Conservation (phyloP, 2,113 vertebrate species). For the Entomyzon cyanotis region DNA sequence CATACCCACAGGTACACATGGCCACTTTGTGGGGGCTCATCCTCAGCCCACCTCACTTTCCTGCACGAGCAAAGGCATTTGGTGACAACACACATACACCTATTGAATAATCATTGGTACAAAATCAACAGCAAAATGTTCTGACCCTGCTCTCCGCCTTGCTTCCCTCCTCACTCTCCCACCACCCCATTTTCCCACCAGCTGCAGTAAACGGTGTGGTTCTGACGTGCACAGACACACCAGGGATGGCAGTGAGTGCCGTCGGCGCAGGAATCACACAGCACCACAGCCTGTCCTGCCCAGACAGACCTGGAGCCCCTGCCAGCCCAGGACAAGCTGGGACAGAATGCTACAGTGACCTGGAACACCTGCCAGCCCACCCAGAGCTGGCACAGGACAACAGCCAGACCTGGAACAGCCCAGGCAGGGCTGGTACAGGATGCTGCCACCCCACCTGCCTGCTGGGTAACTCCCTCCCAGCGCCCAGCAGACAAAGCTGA, state of each 20-base stretch:
- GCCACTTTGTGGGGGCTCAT: neutral
- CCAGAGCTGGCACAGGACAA: neutral
- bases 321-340: neutral
- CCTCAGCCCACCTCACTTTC: neutral
- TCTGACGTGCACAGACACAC: accelerated
- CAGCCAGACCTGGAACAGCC: neutral
- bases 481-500: neutral
- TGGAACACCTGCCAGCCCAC: neutral
- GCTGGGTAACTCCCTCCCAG: neutral
- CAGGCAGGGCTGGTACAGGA: neutral
- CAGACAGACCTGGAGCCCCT: accelerated
- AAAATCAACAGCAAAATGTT: neutral
- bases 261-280: neutral
- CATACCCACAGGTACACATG: accelerated
- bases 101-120: accelerated
- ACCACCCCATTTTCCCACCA: neutral
- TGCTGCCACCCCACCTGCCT: neutral
- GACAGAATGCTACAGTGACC: accelerated
- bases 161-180: neutral
- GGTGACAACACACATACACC: accelerated
- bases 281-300: neutral
- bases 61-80: neutral
- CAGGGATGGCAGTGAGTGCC: neutral
- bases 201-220: neutral
- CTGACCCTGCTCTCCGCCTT: neutral